Conservation (phyloP, 2,113 vertebrate species). For the Lichenostomus cassidix region DNA sequence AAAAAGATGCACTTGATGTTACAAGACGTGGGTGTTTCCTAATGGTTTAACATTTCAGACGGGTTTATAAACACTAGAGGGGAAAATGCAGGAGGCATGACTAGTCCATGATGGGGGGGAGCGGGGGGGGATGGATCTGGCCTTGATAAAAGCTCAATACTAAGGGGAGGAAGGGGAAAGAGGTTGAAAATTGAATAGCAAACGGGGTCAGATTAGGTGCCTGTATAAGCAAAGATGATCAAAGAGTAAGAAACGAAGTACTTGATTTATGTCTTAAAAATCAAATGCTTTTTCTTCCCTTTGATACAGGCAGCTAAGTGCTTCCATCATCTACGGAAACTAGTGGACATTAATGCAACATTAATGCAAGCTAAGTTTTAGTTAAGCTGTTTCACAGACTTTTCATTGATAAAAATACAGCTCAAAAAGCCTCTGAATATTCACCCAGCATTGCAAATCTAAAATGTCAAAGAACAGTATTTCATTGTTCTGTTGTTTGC, state of each 20-base stretch:
- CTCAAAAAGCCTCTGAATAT: conserved; percentile 41
- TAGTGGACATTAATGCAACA: not conserved
- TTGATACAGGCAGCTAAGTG: conserved; percentile 14
- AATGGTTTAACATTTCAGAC: not conserved
- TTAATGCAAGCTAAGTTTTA: conserved; percentile 41
- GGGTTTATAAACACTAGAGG: not conserved
- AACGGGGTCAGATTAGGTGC: not conserved
- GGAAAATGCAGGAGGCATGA: conserved; percentile 15
- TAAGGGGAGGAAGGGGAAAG: not conserved
- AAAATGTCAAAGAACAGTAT: conserved; percentile 37
- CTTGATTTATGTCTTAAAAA: conserved; percentile 1
- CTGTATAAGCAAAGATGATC: not conserved
- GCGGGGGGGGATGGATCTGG: not conserved
- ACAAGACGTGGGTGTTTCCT: not conserved
- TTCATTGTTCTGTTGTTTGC: conserved; percentile 21
- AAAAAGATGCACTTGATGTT: not conserved
- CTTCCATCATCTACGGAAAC: conserved; percentile 10
- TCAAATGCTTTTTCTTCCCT: conserved; percentile 9
- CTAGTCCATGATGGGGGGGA: not conserved
- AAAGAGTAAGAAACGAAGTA: not conserved
- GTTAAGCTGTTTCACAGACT: conserved; percentile 27
- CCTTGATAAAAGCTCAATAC: conserved; percentile 18
- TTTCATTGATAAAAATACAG: conserved; percentile 27
- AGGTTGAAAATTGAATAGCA: not conserved
- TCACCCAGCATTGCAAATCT: conserved; percentile 10